A percentile compares a stretch with the other conserved stretches of the same genome.
phyloP scores from a whole-genome alignment of 2,888 invertebrate species.

The Drosophila mimica region DNA sequence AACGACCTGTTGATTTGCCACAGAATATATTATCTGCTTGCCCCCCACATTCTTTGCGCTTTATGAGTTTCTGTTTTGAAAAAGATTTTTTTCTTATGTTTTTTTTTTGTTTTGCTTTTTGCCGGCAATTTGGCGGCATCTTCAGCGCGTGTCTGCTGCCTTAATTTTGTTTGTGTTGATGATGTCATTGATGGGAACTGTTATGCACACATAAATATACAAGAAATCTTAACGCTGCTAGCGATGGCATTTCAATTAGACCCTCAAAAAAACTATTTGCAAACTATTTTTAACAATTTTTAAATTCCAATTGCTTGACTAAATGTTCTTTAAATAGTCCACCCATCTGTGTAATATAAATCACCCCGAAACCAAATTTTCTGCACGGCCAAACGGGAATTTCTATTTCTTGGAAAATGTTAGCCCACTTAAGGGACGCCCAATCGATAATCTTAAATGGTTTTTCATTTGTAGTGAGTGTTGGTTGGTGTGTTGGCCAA shows the following conservation, averaged over 20 bases:
- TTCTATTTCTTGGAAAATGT: slow-evolving; percentile 26
- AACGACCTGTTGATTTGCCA: slow-evolving; percentile 33
- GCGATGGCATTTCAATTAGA: slow-evolving; percentile 15
- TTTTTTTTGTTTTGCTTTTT: slow-evolving; percentile 18
- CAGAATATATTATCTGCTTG: slow-evolving; percentile 18
- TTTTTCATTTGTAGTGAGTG: not conserved
- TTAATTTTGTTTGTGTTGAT: slow-evolving; percentile 53
- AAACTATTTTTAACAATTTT: slow-evolving; percentile 1
- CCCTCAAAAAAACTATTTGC: not conserved
- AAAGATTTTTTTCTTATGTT: not conserved
- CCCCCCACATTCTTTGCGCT: slow-evolving; percentile 8
- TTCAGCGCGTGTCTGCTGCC: slow-evolving; percentile 49
- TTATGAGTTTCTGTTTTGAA: slow-evolving; percentile 18
- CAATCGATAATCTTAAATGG: slow-evolving; percentile 53
- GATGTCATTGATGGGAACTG: slow-evolving; percentile 63
- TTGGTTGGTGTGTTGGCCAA: slow-evolving; percentile 21
- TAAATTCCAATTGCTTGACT: not conserved
- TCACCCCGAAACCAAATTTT: slow-evolving; percentile 18
- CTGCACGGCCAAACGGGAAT: slow-evolving; percentile 43
- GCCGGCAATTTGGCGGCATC: slow-evolving; percentile 58
- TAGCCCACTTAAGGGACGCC: slow-evolving; percentile 3
- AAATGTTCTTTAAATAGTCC: not conserved
- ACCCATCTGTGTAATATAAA: slow-evolving; percentile 36
- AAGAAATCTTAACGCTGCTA: not conserved
- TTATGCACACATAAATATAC: slow-evolving; percentile 13